Evolutionary conservation across 2,113 vertebrate genomes (phyloP), one percentile per base, ranked within the genome.

Genomic region (Embiotoca jacksoni): DNA sequence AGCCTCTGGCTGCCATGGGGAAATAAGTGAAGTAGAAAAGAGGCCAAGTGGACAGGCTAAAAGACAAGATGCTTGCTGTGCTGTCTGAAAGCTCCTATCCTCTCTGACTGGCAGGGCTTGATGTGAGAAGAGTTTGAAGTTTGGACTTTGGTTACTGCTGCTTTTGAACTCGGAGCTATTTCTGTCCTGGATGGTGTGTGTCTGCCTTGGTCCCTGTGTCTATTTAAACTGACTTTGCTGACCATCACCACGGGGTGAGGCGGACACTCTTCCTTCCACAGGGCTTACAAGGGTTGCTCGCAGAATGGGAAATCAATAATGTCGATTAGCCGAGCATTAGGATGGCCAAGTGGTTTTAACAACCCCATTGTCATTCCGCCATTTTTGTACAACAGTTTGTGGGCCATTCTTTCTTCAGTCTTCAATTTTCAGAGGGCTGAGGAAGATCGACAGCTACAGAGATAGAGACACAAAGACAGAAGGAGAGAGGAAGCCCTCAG

Each of bases 271-370:
- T 82, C 66, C 72, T 67, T 84, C 81, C 76, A 39, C 60, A 30
- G 39, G 58, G 74, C 72, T 80, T 23, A 53, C 66, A 75, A 81
- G 84, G 75, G 75, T 78, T 82, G 75, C 86, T 59, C 5, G 52
- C 82, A 72, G 82, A 91, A 92, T 91, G 88, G 86, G 86, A 92
- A 93, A 94, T 94, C 94, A 93, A 94, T 94, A 91, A 76, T 14
- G 81, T 92, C 91, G 52, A 94, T 93, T 83, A 70, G 83, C 83
- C 80, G 72, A 77, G 63, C 88, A 91, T 94, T 92, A 91, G 80
- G 77, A 85, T 62, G 80, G 89, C 86, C 88, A 88, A 89, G 84
- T 81, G 75, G 78, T 84, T 92, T 90, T 88, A 91, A 91, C 80
- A 80, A 81, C 83, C 72, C 80, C 67, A 79, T 87, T 90, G 86